These are phyloP conservation scores for Rhagologus leucostigma DNA, from an alignment of 2,113 vertebrate genomes.

Conservation along the genomic window DNA sequence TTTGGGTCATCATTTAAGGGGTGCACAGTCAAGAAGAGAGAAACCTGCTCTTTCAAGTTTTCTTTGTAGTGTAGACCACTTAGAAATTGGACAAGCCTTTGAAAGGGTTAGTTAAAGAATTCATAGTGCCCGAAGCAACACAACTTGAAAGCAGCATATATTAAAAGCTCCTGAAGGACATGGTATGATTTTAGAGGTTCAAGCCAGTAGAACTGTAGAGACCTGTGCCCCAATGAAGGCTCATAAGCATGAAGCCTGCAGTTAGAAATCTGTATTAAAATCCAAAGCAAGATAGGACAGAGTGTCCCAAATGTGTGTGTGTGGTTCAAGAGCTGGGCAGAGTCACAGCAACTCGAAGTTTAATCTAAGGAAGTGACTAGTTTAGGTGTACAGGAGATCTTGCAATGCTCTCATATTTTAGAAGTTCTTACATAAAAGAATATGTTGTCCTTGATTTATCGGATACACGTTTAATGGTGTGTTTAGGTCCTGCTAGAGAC, in stretches of 20 bases:
- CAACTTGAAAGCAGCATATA: background rate
- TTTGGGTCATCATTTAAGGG: background rate
- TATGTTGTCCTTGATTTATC: background rate
- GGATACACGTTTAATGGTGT: accelerated
- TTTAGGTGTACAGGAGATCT: background rate
- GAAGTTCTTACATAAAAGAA: background rate
- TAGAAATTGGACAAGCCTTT: background rate
- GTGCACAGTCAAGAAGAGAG: background rate
- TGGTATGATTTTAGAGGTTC: background rate
- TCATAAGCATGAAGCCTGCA: background rate
- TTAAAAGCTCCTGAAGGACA: background rate
- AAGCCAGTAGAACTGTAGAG: background rate
- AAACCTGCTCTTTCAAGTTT: background rate
- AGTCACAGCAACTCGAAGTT: background rate
- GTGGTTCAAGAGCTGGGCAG: background rate
- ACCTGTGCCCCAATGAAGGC: background rate
- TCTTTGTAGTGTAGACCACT: background rate
- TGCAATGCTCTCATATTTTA: background rate
- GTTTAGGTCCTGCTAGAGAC: background rate
- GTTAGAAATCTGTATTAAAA: background rate
- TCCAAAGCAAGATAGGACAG: background rate
- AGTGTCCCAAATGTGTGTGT: background rate
- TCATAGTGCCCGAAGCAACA: background rate
- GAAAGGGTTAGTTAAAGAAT: background rate
- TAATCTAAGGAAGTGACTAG: background rate